Evolutionary conservation across 1,140 invertebrate species (phyloP), one percentile per base, ranked within the genome.

Genomic region (Copidosoma floridanum): DNA sequence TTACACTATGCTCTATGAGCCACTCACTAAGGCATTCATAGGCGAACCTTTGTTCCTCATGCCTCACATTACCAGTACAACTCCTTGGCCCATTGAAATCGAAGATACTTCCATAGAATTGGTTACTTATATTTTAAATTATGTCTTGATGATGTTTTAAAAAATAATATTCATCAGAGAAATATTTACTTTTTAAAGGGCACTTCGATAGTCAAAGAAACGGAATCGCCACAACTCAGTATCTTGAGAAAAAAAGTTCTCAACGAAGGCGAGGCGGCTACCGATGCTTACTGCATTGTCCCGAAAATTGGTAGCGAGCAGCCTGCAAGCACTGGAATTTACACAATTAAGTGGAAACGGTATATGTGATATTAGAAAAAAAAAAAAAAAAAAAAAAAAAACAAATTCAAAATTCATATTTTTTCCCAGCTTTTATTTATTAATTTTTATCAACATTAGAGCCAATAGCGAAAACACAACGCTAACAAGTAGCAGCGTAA

Each of bases 261-360:
- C 3, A 67, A 68, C 3, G 71, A 81, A 35, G 77, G 75, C 21
- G 83, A 85, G 74, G 60, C 78, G 23, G 83, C 76, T n/a, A 78
- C 82, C 1, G 84, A 85, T 69, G 69, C 80, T 21, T 81, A 78
- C 63, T 80, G 79, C 48, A 74, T 83, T 24, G 64, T 79, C 54
- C 77, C 81, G n/a, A 79, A 73, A 66, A 70, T 71, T 63, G 65
- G 71, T 26, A 83, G 83, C 62, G 84, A 86, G 64, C 78, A 81
- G 40, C 81, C 82, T 7, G 77, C 82, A 2, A 82, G 82, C 67
- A 82, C 89, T 14, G 91, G 89, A 54, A 81, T 87, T 29, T 92
- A 90, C 73, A 86, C 85, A 2, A 82, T 93, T 20, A 84, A 84
- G 68, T 93, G 91, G 90, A 86, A 83, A 79, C 83, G 90, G 85